phyloP scores from a whole-genome alignment of 2,888 invertebrate genomes.

The Coenonympha glycerion region DNA sequence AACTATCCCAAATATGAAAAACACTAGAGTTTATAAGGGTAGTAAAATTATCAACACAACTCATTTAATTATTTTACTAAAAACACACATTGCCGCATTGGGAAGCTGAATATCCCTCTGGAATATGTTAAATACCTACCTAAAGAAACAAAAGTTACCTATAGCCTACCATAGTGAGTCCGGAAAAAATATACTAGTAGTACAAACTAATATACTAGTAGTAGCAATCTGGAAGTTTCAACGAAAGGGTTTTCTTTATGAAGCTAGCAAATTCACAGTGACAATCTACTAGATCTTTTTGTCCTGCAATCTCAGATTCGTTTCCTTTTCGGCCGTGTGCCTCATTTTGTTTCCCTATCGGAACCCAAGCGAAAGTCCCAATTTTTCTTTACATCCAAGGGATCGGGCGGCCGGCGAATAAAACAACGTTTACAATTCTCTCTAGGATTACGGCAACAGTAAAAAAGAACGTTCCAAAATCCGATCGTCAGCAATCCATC shows the following conservation, averaged over 20 bases:
- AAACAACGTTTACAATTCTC: neutral
- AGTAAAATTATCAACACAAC: too few species aligned
- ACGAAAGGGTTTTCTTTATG: neutral
- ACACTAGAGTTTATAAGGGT: too few species aligned
- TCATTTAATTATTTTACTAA: too few species aligned
- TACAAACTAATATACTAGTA: too few species aligned
- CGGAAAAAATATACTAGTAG: too few species aligned
- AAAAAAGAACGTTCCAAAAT: conserved; percentile 7
- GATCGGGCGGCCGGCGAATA: neutral
- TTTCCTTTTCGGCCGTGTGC: neutral
- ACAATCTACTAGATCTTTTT: neutral
- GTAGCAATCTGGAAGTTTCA: too few species aligned
- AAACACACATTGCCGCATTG: too few species aligned
- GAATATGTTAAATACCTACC: too few species aligned
- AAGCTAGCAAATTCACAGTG: neutral
- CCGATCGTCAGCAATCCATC: conserved; percentile 7
- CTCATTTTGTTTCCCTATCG: conserved; percentile 1
- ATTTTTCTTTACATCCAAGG: neutral
- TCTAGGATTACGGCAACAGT: neutral
- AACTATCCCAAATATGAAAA: too few species aligned
- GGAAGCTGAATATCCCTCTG: too few species aligned
- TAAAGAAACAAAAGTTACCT: too few species aligned
- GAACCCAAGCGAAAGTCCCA: neutral
- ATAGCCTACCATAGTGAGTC: too few species aligned
- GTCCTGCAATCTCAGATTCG: neutral